Evolutionary conservation across 1,140 invertebrate species (phyloP).

Genomic region (Archegozetes longisetosus): DNA sequence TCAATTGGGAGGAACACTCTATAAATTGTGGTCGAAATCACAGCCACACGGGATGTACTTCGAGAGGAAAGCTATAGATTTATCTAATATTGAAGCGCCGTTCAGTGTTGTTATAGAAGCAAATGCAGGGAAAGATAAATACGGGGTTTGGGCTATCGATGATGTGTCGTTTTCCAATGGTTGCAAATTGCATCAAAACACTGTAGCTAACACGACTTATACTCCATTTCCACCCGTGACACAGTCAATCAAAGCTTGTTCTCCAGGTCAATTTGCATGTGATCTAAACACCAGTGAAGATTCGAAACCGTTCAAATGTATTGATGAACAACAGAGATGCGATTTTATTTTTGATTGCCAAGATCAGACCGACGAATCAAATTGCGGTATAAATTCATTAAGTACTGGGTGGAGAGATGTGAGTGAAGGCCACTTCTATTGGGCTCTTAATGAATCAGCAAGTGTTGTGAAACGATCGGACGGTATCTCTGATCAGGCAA

Average conservation of each 20-base stretch:
- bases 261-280: not conserved
- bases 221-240: slow-evolving; percentile 1
- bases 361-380: slow-evolving; percentile 17
- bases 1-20: too few relatives aligned
- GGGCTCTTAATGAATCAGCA: slow-evolving; percentile 4
- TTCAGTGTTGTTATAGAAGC: slow-evolving; percentile 27
- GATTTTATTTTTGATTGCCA: slow-evolving; percentile 19
- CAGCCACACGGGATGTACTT: too few relatives aligned
- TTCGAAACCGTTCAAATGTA: too few relatives aligned
- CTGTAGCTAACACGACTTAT: slow-evolving; percentile 5
- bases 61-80: too few relatives aligned
- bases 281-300: not conserved
- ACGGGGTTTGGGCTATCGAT: slow-evolving; percentile 29
- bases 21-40: too few relatives aligned
- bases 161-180: slow-evolving; percentile 29
- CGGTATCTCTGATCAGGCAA: not conserved
- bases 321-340: slow-evolving; percentile 16
- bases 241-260: not conserved
- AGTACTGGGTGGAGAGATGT: slow-evolving; percentile 17
- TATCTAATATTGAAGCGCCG: slow-evolving; percentile 3
- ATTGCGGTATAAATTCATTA: slow-evolving; percentile 20
- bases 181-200: slow-evolving; percentile 15
- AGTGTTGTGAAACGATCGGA: slow-evolving; percentile 6
- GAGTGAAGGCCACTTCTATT: slow-evolving; percentile 12
- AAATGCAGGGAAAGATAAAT: slow-evolving; percentile 21